phyloP scores from a whole-genome alignment of 2,888 invertebrate genomes.

The Ypsolopha scabrella region DNA sequence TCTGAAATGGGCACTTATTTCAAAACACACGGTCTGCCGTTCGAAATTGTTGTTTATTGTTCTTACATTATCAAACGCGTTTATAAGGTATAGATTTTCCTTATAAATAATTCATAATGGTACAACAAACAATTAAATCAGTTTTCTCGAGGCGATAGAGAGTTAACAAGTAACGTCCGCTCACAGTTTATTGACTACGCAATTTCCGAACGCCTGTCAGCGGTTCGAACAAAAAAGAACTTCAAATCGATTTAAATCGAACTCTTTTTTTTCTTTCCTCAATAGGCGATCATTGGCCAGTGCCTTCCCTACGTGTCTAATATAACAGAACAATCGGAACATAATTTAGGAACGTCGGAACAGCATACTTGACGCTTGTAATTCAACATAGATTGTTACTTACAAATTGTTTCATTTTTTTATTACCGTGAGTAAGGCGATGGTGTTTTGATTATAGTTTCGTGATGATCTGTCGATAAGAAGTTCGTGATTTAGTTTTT shows the following conservation, averaged over 20 bases:
- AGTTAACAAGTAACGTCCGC: conserved; percentile 1
- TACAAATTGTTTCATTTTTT: not conserved
- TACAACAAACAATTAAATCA: not conserved
- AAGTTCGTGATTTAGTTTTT: conserved; percentile 6
- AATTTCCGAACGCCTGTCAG: conserved; percentile 1
- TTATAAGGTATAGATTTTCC: no score
- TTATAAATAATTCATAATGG: no score
- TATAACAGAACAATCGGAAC: conserved; percentile 25
- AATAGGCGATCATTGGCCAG: conserved; percentile 17
- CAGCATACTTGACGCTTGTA: not conserved
- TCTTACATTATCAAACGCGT: no score
- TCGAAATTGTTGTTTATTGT: no score
- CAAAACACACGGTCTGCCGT: no score
- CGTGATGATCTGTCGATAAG: conserved; percentile 5
- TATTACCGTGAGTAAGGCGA: not conserved
- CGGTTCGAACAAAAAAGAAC: not conserved
- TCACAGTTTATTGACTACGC: not conserved
- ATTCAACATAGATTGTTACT: conserved; percentile 2
- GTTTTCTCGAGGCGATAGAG: not conserved
- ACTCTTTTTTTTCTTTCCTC: not conserved
- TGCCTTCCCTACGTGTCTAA: conserved; percentile 27
- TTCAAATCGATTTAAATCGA: conserved; percentile 1
- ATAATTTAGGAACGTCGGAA: conserved; percentile 5
- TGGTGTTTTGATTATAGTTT: not conserved
- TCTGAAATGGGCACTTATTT: no score